Conservation (phyloP, 2,888 invertebrate genomes). For the Branchellion lobata region DNA sequence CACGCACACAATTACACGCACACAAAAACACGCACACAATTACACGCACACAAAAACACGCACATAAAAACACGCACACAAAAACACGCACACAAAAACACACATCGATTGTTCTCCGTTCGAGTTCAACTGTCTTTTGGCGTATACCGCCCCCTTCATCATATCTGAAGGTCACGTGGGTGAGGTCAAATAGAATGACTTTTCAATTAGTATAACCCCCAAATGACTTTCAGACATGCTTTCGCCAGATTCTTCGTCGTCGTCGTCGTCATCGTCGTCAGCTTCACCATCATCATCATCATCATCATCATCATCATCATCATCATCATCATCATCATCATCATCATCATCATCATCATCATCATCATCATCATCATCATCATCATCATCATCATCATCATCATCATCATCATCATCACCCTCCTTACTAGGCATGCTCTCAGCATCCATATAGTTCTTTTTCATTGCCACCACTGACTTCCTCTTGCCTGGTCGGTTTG, state of each 20-base stretch:
- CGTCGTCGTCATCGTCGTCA: conserved; percentile 13
- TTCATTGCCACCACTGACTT: conserved; percentile 36
- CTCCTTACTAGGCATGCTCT: conserved; percentile 56
- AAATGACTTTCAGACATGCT: too few relatives aligned
- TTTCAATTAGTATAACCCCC: too few relatives aligned
- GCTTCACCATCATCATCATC: conserved; percentile 33
- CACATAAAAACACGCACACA: too few relatives aligned
- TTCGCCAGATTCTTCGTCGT: not conserved
- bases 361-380: conserved; percentile 23
- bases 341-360: conserved; percentile 35
- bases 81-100: too few relatives aligned
- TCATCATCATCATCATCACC: not conserved
- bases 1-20: too few relatives aligned
- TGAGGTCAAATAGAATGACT: too few relatives aligned
- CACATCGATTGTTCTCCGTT: too few relatives aligned
- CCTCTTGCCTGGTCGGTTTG: not conserved
- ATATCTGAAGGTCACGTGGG: too few relatives aligned
- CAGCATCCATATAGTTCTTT: not conserved
- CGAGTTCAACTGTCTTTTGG: too few relatives aligned
- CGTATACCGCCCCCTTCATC: too few relatives aligned
- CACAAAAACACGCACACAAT: too few relatives aligned
- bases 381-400: not conserved
- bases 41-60: too few relatives aligned
- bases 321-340: conserved; percentile 31
- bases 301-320: conserved; percentile 32